Conservation (phyloP, 2,888 invertebrate species). For the Torymus texanus region DNA sequence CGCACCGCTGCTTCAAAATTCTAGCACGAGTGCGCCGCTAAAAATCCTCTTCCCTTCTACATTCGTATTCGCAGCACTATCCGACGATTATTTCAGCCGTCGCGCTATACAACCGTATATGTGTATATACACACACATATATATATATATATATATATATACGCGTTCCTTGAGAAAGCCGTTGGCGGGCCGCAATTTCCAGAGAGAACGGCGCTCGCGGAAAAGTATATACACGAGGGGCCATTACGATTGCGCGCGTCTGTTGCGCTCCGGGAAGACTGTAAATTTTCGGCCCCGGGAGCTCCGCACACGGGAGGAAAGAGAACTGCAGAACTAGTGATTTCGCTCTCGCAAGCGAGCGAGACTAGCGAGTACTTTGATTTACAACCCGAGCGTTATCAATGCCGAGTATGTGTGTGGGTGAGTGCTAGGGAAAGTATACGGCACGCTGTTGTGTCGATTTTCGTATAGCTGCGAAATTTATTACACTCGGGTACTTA, state of each 20-base stretch:
- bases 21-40: too few species aligned
- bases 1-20: too few species aligned
- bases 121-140: too few species aligned
- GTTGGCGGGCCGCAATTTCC: constrained; percentile 19
- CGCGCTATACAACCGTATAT: too few species aligned
- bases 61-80: too few species aligned
- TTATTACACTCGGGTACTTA: constrained; percentile 40
- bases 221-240: neutral
- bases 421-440: neutral
- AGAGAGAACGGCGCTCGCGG: neutral
- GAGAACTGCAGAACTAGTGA: constrained; percentile 38
- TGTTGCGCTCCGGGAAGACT: constrained; percentile 41
- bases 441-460: constrained; percentile 25
- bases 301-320: neutral
- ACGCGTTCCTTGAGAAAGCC: neutral
- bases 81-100: too few species aligned
- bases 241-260: constrained; percentile 40
- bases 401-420: constrained; percentile 3
- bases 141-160: too few species aligned
- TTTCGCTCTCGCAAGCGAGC: constrained; percentile 3
- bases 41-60: too few species aligned
- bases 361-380: constrained; percentile 20
- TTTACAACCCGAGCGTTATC: constrained; percentile 44
- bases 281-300: constrained; percentile 37
- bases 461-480: constrained; percentile 32